phyloP scores from a whole-genome alignment of 2,113 vertebrate genomes.

The Numenius arquata region DNA sequence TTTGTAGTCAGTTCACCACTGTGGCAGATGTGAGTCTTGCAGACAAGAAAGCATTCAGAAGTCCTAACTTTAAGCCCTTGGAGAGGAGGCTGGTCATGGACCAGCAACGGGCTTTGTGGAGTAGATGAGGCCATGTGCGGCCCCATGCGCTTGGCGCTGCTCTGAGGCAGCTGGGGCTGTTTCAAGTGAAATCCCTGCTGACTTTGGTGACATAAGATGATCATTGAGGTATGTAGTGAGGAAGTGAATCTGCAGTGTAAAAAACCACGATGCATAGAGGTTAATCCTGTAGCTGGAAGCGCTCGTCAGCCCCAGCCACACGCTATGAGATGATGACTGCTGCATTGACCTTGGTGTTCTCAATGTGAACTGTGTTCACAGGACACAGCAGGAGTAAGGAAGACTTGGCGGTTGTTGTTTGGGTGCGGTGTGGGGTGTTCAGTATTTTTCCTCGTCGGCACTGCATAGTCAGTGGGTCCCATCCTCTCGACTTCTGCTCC shows the following conservation, averaged over 20 bases:
- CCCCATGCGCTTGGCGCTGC: background rate
- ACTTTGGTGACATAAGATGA: fast-evolving
- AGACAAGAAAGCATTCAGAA: background rate
- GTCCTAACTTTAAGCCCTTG: background rate
- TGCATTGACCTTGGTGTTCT: background rate
- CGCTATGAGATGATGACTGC: background rate
- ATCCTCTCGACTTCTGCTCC: background rate
- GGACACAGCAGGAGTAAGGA: background rate
- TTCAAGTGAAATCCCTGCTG: background rate
- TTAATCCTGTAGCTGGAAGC: background rate
- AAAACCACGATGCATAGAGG: fast-evolving
- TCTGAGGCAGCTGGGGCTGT: background rate
- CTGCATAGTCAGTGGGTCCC: background rate
- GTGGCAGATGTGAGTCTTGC: background rate
- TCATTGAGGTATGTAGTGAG: background rate
- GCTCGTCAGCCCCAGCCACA: background rate
- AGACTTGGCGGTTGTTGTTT: background rate
- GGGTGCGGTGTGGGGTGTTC: background rate
- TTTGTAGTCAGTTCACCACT: background rate
- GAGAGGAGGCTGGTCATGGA: background rate
- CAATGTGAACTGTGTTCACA: background rate
- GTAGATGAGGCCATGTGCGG: fast-evolving
- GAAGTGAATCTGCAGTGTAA: background rate
- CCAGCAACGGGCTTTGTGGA: background rate
- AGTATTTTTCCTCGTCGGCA: background rate